Percentiles rank a stretch among this genome's conserved stretches.
Evolutionary conservation across 2,797 vertebrate genomes (phyloP).

Genomic region (Cossypha dichroa): DNA sequence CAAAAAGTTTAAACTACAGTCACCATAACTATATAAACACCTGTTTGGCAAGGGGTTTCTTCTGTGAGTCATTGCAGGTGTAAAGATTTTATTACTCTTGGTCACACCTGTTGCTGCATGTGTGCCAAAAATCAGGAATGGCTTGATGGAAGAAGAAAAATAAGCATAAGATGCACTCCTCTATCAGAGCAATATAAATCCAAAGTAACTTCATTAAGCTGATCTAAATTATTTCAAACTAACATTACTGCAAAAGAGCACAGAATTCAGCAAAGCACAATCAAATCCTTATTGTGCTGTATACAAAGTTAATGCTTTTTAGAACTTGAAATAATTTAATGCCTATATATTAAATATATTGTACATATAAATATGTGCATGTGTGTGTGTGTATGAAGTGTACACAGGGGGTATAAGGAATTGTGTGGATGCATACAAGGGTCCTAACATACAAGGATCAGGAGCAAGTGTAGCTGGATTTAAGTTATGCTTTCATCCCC

Average conservation of each 20-base stretch:
- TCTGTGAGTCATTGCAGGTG: constrained; percentile 57
- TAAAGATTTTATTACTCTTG: constrained; percentile 58
- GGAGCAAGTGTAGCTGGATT: not conserved
- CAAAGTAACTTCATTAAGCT: not conserved
- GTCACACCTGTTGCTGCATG: constrained; percentile 31
- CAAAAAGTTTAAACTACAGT: constrained; percentile 25
- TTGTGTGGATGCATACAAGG: not conserved
- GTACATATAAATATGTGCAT: not conserved
- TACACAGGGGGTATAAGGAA: not conserved
- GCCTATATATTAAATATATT: not conserved
- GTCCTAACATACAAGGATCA: not conserved
- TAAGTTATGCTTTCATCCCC: not conserved
- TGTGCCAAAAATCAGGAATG: constrained; percentile 45
- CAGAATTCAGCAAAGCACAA: not conserved
- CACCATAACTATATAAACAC: constrained; percentile 44
- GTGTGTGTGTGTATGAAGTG: not conserved
- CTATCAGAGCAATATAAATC: not conserved
- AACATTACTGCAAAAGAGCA: not conserved
- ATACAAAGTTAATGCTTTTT: not conserved
- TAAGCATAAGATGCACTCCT: not conserved
- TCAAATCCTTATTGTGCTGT: not conserved
- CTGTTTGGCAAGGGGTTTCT: constrained; percentile 52
- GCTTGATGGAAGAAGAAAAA: constrained; percentile 22
- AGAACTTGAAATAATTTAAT: not conserved
- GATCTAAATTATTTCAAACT: constrained; percentile 6